Percentiles rank a stretch among this genome's conserved stretches.
These are phyloP conservation scores for Lycaena phlaeas DNA, from an alignment of 2,888 invertebrate species.

Conservation along the genomic window DNA sequence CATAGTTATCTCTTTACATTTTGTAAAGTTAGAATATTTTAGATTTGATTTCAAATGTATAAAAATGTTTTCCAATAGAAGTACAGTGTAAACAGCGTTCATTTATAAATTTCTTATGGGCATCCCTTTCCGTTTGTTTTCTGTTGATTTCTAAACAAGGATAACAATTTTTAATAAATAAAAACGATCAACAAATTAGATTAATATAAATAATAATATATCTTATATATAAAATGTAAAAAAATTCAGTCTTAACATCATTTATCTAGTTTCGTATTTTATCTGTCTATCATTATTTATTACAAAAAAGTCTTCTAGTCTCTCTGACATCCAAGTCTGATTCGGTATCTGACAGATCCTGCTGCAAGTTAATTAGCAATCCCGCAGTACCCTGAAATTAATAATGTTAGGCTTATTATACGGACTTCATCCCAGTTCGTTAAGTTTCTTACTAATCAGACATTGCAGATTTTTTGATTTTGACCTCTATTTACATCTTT, in stretches of 20 bases:
- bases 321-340: slow-evolving; percentile 46
- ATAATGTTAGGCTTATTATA: too few species aligned
- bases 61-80: background rate
- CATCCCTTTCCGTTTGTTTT: background rate
- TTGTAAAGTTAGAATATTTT: background rate
- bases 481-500: too few species aligned
- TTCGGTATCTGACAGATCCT: slow-evolving; percentile 47
- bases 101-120: too few species aligned
- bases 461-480: too few species aligned
- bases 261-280: too few species aligned
- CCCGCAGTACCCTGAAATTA: slow-evolving; percentile 35
- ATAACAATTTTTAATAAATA: background rate
- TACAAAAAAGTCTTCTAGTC: slow-evolving; percentile 24
- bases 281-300: too few species aligned
- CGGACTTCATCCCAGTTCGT: too few species aligned
- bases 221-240: too few species aligned
- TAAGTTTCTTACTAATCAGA: too few species aligned
- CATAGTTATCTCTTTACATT: slow-evolving; percentile 27
- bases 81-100: too few species aligned
- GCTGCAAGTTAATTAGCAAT: slow-evolving; percentile 28
- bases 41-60: background rate
- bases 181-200: too few species aligned
- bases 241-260: too few species aligned
- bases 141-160: background rate
- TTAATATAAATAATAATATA: background rate